These are phyloP conservation scores for Catharus fuscescens DNA, from an alignment of 2,113 vertebrate species.

Conservation along the genomic window DNA sequence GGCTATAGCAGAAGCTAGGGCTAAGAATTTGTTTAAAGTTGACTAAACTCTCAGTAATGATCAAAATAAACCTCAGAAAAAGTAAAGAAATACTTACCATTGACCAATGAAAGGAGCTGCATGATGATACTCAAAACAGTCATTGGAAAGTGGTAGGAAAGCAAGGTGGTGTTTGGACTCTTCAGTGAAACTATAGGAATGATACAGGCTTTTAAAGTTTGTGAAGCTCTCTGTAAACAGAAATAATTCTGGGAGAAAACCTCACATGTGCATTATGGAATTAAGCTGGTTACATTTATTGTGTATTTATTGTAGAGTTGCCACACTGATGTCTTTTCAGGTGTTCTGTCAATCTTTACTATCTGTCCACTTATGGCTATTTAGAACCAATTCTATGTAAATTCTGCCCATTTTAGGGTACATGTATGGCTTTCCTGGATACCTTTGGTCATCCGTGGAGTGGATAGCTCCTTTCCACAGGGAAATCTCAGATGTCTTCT, in stretches of 20 bases:
- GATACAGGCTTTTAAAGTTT: background rate
- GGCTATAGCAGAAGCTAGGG: background rate
- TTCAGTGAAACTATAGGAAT: background rate
- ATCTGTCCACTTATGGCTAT: background rate
- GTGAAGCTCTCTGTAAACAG: background rate
- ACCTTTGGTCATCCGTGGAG: fast-evolving
- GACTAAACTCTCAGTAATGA: background rate
- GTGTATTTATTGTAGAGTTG: background rate
- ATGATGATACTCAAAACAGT: background rate
- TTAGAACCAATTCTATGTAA: background rate
- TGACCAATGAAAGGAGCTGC: background rate
- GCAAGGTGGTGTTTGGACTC: background rate
- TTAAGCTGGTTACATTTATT: background rate
- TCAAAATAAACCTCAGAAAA: background rate
- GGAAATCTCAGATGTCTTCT: background rate
- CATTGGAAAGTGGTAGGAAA: background rate
- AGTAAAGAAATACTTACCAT: background rate
- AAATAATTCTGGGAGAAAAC: background rate
- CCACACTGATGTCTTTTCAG: fast-evolving
- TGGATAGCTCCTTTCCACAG: fast-evolving
- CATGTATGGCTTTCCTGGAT: background rate
- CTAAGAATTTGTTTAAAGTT: background rate
- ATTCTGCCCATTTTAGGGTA: background rate
- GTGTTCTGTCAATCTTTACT: background rate
- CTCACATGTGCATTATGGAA: background rate